Evolutionary conservation across 2,113 vertebrate species (phyloP).

Genomic region (Aptenodytes patagonicus): DNA sequence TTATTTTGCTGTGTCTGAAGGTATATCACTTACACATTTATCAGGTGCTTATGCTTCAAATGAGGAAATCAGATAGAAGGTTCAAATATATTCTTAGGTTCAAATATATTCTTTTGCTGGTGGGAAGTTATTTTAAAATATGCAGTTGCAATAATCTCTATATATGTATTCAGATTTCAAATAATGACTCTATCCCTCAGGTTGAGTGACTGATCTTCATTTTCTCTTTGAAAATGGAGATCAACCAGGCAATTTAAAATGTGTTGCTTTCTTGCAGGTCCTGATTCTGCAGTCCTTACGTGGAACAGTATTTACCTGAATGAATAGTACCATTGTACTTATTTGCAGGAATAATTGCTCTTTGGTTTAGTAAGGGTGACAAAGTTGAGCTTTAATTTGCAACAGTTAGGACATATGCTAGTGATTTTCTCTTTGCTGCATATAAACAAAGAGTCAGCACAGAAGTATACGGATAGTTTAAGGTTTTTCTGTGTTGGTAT

Average conservation of each 20-base stretch:
- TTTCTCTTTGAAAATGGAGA: constrained; percentile 28
- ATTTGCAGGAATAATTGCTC: constrained; percentile 41
- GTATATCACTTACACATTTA: background rate
- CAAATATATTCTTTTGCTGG: background rate
- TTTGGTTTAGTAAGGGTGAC: constrained; percentile 44
- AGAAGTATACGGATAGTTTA: background rate
- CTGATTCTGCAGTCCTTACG: background rate
- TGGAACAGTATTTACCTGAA: constrained; percentile 23
- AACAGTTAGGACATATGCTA: constrained; percentile 41
- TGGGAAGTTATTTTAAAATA: background rate
- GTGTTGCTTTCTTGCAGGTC: background rate
- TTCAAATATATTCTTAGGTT: background rate
- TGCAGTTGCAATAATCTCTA: background rate
- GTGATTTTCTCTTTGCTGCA: constrained; percentile 45
- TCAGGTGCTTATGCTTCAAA: background rate
- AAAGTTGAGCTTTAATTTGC: constrained; percentile 54
- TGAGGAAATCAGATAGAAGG: background rate
- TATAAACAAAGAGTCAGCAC: constrained; percentile 38
- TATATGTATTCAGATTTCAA: background rate
- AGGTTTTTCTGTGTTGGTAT: background rate
- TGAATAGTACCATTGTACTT: constrained; percentile 56
- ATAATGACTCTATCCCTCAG: background rate
- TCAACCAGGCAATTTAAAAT: background rate
- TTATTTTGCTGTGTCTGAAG: constrained; percentile 1
- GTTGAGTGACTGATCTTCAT: constrained; percentile 7